Evolutionary conservation across 2,888 invertebrate genomes (phyloP).

Genomic region (Papilio elwesi): DNA sequence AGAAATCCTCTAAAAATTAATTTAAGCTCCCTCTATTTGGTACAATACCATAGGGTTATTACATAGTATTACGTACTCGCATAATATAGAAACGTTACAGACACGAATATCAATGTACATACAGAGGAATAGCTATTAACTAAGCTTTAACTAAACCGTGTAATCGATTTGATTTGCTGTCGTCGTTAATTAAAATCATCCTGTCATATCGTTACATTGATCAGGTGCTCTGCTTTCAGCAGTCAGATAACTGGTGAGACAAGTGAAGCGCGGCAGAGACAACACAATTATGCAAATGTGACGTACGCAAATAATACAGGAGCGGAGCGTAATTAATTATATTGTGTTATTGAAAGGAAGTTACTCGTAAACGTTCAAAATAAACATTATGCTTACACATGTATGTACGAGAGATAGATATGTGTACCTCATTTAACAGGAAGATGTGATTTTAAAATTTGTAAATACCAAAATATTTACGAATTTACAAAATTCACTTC

Average conservation of each 20-base stretch:
- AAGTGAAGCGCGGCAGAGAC: background rate
- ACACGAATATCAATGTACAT: background rate
- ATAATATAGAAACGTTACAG: background rate
- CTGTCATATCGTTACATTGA: slow-evolving; percentile 1
- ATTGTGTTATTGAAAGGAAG: background rate
- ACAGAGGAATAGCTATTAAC: background rate
- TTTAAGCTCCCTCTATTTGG: too few species aligned
- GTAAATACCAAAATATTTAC: too few species aligned
- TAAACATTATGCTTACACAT: too few species aligned
- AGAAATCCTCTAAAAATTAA: too few species aligned
- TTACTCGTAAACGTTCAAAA: background rate
- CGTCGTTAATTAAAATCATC: slow-evolving; percentile 12
- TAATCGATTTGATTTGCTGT: slow-evolving; percentile 8
- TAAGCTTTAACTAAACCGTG: background rate
- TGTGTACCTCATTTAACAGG: too few species aligned
- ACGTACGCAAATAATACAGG: background rate
- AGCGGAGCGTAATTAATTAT: background rate
- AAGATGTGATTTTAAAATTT: too few species aligned
- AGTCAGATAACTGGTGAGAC: background rate
- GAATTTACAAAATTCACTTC: too few species aligned
- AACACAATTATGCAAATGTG: slow-evolving; percentile 12
- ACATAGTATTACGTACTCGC: too few species aligned
- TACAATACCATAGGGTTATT: too few species aligned
- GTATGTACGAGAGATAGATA: too few species aligned
- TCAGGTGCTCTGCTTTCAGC: background rate